phyloP scores from a whole-genome alignment of 2,888 invertebrate genomes.

The Callimorpha dominula region DNA sequence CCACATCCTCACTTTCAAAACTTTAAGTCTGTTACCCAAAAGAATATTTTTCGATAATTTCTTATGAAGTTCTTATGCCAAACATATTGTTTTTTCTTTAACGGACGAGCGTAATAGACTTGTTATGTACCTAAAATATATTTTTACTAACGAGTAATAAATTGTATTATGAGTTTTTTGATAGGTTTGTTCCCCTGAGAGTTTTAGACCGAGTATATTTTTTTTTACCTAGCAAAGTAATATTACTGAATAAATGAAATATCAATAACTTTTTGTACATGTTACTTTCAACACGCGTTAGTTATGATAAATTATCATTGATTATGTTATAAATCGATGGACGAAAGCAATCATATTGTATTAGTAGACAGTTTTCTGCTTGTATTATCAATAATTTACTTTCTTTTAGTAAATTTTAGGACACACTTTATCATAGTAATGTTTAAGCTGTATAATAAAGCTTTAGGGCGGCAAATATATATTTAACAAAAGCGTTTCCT shows the following conservation, averaged over 20 bases:
- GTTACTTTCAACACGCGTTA: no score
- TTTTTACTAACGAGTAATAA: not conserved
- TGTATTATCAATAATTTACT: no score
- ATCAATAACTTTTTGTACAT: not conserved
- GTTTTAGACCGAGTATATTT: not conserved
- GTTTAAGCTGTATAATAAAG: not conserved
- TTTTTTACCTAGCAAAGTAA: not conserved
- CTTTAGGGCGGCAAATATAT: not conserved
- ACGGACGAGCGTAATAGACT: not conserved
- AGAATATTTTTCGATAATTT: not conserved
- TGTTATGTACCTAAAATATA: not conserved
- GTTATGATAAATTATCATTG: no score
- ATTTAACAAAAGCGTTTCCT: slow-evolving; percentile 14
- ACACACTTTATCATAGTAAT: no score
- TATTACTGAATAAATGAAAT: not conserved
- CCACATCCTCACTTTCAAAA: not conserved
- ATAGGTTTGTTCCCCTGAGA: not conserved
- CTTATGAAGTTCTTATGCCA: not conserved
- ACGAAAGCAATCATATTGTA: no score
- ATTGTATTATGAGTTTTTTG: not conserved
- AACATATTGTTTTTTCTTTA: not conserved
- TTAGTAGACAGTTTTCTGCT: no score
- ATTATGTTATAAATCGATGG: no score
- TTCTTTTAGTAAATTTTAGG: no score
- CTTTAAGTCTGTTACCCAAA: not conserved